Evolutionary conservation across 2,113 vertebrate genomes (phyloP).

Genomic region (Nycticorax nycticorax): DNA sequence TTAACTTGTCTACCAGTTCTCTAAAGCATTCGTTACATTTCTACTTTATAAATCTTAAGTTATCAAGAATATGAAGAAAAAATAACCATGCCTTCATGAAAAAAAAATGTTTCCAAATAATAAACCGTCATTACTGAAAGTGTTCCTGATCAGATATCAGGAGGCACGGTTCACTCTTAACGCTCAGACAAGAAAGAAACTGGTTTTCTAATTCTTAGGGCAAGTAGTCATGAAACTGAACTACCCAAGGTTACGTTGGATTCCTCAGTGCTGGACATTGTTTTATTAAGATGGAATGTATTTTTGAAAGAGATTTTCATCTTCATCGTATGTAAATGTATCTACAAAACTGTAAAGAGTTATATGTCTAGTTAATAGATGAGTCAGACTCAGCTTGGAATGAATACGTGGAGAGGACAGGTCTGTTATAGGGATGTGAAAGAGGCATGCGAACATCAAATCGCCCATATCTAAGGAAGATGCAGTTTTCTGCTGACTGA

Average conservation of each 20-base stretch:
- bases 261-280: neutral
- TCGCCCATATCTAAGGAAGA: neutral
- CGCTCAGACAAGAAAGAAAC: neutral
- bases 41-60: neutral
- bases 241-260: neutral
- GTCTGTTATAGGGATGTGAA: neutral
- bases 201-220: neutral
- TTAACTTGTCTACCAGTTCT: neutral
- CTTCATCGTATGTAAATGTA: neutral
- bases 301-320: neutral
- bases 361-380: neutral
- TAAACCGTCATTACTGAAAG: neutral
- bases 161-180: neutral
- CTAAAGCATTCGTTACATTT: conserved; percentile 20
- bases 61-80: neutral
- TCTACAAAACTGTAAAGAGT: neutral
- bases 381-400: neutral
- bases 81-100: neutral
- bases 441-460: neutral
- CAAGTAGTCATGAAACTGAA: neutral
- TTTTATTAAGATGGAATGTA: neutral
- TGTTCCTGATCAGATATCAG: neutral
- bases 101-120: neutral
- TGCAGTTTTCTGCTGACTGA: neutral
- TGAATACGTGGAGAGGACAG: neutral